These are phyloP conservation scores for Hypsibius dujardini DNA, from an alignment of 1,140 invertebrate genomes.

Conservation along the genomic window DNA sequence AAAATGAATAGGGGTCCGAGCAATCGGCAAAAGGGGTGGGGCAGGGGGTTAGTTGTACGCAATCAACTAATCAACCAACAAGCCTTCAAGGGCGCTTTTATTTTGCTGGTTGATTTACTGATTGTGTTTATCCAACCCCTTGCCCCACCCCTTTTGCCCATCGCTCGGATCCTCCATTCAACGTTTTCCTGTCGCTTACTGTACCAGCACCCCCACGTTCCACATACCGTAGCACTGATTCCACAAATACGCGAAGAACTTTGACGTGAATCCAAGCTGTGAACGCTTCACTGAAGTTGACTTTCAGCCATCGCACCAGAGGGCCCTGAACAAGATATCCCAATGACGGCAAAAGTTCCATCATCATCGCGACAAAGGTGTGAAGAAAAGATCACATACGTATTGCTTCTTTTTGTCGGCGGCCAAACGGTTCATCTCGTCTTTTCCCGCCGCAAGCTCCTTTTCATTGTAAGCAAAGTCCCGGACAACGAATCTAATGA, in stretches of 20 bases:
- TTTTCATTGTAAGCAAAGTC: constrained; percentile 97
- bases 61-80: constrained; percentile 18
- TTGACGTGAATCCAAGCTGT: constrained; percentile 98
- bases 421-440: constrained; percentile 85
- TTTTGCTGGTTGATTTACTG: no score
- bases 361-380: no score
- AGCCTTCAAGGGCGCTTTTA: not conserved
- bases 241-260: constrained; percentile 90
- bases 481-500: constrained; percentile 65
- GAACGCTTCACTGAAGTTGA: constrained; percentile 98
- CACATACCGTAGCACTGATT: constrained; percentile 79
- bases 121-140: no score
- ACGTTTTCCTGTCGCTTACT: no score
- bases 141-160: no score
- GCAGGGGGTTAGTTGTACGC: not conserved
- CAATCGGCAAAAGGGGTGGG: no score
- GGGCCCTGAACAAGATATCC: constrained; percentile 47
- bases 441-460: constrained; percentile 83
- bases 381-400: constrained; percentile 39
- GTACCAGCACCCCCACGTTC: not conserved
- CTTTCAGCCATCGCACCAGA: constrained; percentile 89
- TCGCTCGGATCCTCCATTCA: no score
- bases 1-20: no score
- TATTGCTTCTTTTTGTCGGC: constrained; percentile 98
- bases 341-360: no score